phyloP scores from a whole-genome alignment of 2,888 invertebrate species.

The Endomychus coccineus region DNA sequence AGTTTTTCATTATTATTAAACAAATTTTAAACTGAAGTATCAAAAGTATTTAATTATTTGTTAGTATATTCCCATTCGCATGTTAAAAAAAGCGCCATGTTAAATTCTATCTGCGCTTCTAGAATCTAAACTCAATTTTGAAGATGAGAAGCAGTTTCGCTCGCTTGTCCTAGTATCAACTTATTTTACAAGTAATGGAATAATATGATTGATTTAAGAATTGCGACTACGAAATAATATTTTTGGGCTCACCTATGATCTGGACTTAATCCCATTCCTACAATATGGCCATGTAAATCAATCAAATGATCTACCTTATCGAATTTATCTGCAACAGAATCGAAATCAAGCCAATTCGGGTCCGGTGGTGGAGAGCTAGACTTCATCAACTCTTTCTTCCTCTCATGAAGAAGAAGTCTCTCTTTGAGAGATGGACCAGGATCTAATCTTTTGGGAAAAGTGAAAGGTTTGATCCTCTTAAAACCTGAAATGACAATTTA shows the following conservation, averaged over 20 bases:
- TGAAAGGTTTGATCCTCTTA: conserved; percentile 62
- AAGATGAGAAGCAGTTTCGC: no score
- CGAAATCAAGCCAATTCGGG: conserved; percentile 61
- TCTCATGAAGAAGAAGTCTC: conserved; percentile 51
- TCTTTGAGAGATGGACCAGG: conserved; percentile 63
- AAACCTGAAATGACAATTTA: conserved; percentile 45
- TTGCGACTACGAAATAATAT: no score
- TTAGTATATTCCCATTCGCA: no score
- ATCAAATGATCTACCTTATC: conserved; percentile 73
- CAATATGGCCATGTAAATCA: conserved; percentile 78
- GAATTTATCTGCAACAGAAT: conserved; percentile 60
- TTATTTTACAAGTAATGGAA: no score
- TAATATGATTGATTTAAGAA: no score
- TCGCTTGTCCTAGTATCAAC: no score
- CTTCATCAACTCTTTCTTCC: conserved; percentile 46
- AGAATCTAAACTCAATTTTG: no score
- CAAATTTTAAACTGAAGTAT: no score
- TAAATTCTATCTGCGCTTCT: no score
- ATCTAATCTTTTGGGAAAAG: conserved; percentile 59
- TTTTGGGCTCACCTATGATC: conserved; percentile 67
- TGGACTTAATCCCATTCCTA: conserved; percentile 79
- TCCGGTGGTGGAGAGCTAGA: conserved; percentile 45
- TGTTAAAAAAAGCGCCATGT: no score
- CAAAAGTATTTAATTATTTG: no score
- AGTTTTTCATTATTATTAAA: no score